These are phyloP conservation scores for Tuberolachnus salignus DNA, from an alignment of 2,888 invertebrate genomes.

Conservation along the genomic window DNA sequence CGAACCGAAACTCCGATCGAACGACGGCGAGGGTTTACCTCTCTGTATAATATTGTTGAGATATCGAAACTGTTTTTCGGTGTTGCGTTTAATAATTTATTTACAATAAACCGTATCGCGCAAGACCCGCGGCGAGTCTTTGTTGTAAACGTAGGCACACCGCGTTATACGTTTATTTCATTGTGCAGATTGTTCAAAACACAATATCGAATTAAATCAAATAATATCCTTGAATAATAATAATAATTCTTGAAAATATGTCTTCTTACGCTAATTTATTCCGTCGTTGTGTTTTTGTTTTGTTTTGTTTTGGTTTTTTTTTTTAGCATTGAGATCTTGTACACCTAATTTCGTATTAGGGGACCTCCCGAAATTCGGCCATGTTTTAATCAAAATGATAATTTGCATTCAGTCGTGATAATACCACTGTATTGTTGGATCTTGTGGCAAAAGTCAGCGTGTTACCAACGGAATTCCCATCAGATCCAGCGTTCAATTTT, in stretches of 20 bases:
- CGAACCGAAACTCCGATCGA: neutral
- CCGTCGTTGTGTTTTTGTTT: constrained; percentile 27
- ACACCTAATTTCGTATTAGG: too few relatives aligned
- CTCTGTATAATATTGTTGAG: too few relatives aligned
- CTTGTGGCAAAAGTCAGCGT: too few relatives aligned
- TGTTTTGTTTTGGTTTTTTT: too few relatives aligned
- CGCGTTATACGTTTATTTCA: constrained; percentile 9
- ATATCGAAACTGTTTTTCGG: constrained; percentile 8
- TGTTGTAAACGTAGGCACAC: too few relatives aligned
- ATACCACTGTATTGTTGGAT: too few relatives aligned
- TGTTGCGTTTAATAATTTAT: neutral
- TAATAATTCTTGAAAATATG: constrained; percentile 1
- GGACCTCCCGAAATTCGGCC: too few relatives aligned
- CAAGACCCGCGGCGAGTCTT: neutral
- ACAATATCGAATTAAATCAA: constrained; percentile 8
- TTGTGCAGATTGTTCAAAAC: constrained; percentile 2
- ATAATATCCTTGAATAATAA: constrained; percentile 25
- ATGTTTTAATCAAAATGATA: too few relatives aligned
- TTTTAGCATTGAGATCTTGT: too few relatives aligned
- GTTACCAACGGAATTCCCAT: too few relatives aligned
- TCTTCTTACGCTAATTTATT: constrained; percentile 15
- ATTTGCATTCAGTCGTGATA: too few relatives aligned
- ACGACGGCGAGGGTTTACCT: constrained; percentile 2
- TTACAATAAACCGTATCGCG: neutral
- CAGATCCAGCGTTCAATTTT: too few relatives aligned